Conservation (phyloP, 2,797 vertebrate species). For the Poecilia picta region DNA sequence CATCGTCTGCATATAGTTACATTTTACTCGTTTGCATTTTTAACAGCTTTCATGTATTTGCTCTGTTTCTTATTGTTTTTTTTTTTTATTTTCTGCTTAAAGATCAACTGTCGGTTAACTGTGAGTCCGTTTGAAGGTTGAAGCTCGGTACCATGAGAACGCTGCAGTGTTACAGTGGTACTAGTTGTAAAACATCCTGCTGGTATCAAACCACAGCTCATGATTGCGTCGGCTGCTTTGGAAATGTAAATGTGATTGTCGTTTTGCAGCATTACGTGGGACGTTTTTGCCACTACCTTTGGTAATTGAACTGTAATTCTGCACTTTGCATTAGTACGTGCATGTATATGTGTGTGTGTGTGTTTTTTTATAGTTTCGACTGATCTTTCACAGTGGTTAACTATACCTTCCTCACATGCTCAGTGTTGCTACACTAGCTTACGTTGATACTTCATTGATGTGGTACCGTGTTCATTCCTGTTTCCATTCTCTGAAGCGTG, state of each 20-base stretch:
- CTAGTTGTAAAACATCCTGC: slow-evolving; percentile 48
- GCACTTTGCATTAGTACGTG: slow-evolving; percentile 53
- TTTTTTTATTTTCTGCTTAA: slow-evolving; percentile 34
- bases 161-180: slow-evolving; percentile 51
- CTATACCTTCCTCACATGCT: slow-evolving; percentile 37
- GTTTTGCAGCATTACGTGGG: slow-evolving; percentile 47
- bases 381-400: slow-evolving; percentile 24
- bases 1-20: slow-evolving; percentile 27
- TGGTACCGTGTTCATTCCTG: slow-evolving; percentile 45
- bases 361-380: slow-evolving; percentile 15
- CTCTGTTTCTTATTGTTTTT: slow-evolving; percentile 11
- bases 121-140: slow-evolving; percentile 45
- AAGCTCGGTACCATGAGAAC: slow-evolving; percentile 29
- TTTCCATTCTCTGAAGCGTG: slow-evolving; percentile 44
- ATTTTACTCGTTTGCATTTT: slow-evolving; percentile 29
- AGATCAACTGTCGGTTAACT: slow-evolving; percentile 51
- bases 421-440: slow-evolving; percentile 37
- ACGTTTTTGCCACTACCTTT: slow-evolving; percentile 61
- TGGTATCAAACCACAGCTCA: slow-evolving; percentile 30
- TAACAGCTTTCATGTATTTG: slow-evolving; percentile 10
- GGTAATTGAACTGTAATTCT: slow-evolving; percentile 63
- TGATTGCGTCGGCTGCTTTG: slow-evolving; percentile 40
- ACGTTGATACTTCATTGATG: slow-evolving; percentile 43
- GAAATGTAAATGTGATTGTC: slow-evolving; percentile 63
- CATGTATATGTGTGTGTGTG: background rate